A percentile compares a stretch with the other conserved stretches of the same genome.
Evolutionary conservation across 2,113 vertebrate genomes (phyloP).

Genomic region (Alligator sinensis): DNA sequence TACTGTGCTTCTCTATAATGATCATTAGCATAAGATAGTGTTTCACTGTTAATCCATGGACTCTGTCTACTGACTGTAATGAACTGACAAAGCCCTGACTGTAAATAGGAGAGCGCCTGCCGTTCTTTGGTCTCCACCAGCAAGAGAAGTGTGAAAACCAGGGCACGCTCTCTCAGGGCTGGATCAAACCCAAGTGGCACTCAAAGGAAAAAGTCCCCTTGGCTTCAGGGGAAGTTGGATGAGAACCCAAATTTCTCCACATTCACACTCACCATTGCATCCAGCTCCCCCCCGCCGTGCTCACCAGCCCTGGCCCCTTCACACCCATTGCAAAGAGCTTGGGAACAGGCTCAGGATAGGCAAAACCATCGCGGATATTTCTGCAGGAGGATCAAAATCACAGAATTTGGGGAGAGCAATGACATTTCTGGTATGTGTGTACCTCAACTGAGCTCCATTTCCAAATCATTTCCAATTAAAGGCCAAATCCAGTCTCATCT

Average conservation of each 20-base stretch:
- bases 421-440: not conserved
- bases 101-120: not conserved
- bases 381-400: not conserved
- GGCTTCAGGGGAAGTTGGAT: rapidly evolving
- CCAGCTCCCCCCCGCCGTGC: not conserved
- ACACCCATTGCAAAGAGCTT: not conserved
- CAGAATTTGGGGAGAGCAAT: not conserved
- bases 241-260: rapidly evolving
- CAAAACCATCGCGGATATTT: not conserved
- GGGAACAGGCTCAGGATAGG: not conserved
- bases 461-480: too few relatives aligned
- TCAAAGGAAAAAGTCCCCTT: not conserved
- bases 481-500: too few relatives aligned
- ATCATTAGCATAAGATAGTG: not conserved
- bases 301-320: not conserved
- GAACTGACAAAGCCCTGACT: not conserved
- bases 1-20: not conserved
- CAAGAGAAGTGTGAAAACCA: not conserved
- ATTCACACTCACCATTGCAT: not conserved
- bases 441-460: too few relatives aligned
- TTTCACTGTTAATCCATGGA: not conserved
- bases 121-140: not conserved
- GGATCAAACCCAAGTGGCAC: not conserved
- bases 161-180: not conserved
- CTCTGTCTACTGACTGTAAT: not conserved